phyloP scores from a whole-genome alignment of 2,797 vertebrate species.

The Clarias pachynema region DNA sequence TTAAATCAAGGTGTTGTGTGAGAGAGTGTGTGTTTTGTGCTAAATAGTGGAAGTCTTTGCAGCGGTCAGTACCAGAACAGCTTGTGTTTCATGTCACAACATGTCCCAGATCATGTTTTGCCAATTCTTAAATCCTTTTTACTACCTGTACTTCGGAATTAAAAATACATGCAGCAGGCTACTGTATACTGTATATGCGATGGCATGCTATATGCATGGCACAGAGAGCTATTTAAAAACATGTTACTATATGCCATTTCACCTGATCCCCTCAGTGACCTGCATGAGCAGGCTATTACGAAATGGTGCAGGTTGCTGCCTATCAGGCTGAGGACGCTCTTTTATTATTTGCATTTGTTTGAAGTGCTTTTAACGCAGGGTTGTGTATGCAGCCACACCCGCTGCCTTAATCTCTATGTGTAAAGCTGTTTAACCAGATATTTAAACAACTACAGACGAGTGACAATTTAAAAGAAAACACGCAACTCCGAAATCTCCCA shows the following conservation, averaged over 20 bases:
- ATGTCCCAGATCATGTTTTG: background rate
- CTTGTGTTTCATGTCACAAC: background rate
- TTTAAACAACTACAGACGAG: conserved; percentile 17
- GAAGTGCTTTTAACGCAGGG: conserved; percentile 34
- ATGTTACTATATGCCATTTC: background rate
- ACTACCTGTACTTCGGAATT: background rate
- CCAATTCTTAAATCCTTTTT: background rate
- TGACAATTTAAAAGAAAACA: background rate
- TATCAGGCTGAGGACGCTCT: conserved; percentile 32
- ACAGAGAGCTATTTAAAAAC: conserved; percentile 6
- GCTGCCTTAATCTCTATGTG: conserved; percentile 19
- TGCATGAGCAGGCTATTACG: background rate
- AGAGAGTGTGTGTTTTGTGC: conserved; percentile 20
- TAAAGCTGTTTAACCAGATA: conserved; percentile 29
- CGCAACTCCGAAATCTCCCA: background rate
- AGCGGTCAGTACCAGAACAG: background rate
- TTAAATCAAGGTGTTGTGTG: conserved; percentile 20
- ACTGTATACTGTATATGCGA: background rate
- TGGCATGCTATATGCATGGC: background rate
- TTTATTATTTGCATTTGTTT: conserved; percentile 29
- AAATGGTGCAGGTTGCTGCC: conserved; percentile 34
- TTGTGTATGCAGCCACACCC: conserved; percentile 13
- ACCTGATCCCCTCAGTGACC: background rate
- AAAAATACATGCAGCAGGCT: background rate
- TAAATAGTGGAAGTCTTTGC: conserved; percentile 17